phyloP scores from a whole-genome alignment of 2,888 invertebrate genomes.

The Andrena camellia region DNA sequence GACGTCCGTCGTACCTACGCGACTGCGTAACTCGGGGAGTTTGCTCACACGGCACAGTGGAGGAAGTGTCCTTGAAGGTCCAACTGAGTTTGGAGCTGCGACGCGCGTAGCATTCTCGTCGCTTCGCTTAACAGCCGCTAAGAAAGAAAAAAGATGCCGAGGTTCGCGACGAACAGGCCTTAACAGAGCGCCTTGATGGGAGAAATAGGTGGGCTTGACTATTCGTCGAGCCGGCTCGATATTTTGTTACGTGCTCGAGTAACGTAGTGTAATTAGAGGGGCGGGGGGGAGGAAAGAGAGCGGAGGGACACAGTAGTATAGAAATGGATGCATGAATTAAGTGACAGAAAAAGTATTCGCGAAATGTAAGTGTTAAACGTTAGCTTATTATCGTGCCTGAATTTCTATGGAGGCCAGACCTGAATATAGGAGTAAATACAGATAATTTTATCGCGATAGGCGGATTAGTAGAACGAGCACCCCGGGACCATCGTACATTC shows the following conservation, averaged over 20 bases:
- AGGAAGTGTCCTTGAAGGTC: not conserved
- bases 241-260: conserved; percentile 43
- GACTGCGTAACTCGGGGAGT: not conserved
- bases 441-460: conserved; percentile 33
- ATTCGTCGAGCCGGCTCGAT: conserved; percentile 12
- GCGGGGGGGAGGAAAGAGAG: conserved; percentile 12
- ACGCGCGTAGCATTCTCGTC: not conserved
- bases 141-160: not conserved
- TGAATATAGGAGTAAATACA: conserved; percentile 28
- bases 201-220: not conserved
- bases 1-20: conserved; percentile 25
- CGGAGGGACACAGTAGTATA: conserved; percentile 21
- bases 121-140: conserved; percentile 2
- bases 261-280: conserved; percentile 32
- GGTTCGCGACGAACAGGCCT: conserved; percentile 37
- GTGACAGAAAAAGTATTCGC: conserved; percentile 5
- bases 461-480: conserved; percentile 29
- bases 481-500: conserved; percentile 53
- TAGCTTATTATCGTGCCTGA: conserved; percentile 57
- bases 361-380: conserved; percentile 23
- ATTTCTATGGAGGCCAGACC: conserved; percentile 39
- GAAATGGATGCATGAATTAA: not conserved
- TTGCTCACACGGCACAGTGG: not conserved
- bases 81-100: not conserved
- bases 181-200: conserved; percentile 22